Conservation (phyloP, 2,888 invertebrate species). For the Neoaliturus tenellus region DNA sequence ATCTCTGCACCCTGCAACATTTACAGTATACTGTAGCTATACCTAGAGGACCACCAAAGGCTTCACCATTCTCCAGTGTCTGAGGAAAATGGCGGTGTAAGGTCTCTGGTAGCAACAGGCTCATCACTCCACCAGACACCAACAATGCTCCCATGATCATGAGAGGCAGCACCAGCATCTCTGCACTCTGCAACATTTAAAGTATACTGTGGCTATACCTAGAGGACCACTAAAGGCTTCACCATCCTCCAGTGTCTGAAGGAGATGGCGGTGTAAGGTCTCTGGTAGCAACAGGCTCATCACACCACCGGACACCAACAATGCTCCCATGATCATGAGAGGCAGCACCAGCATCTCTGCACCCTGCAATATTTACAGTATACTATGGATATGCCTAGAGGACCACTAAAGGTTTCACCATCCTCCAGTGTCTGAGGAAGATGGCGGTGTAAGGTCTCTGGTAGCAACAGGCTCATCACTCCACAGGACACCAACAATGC, state of each 20-base stretch:
- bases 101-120: conserved; percentile 88
- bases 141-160: conserved; percentile 87
- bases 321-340: conserved; percentile 85
- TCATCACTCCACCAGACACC: conserved; percentile 84
- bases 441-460: conserved; percentile 87
- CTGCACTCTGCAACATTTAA: conserved; percentile 79
- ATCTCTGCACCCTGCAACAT: conserved; percentile 82
- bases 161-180: conserved; percentile 85
- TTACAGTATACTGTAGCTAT: no score
- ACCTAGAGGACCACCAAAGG: not conserved
- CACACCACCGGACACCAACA: conserved; percentile 85
- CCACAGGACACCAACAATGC: conserved; percentile 84
- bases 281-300: conserved; percentile 87
- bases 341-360: conserved; percentile 86
- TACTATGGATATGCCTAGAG: conserved; percentile 68
- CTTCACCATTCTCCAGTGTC: conserved; percentile 83
- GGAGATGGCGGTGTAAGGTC: conserved; percentile 85
- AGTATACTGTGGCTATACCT: no score
- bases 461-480: conserved; percentile 83
- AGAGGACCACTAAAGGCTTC: conserved; percentile 61
- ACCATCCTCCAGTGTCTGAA: conserved; percentile 87
- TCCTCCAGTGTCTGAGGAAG: conserved; percentile 88
- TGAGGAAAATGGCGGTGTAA: conserved; percentile 86
- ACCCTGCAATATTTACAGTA: conserved; percentile 75
- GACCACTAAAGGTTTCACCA: conserved; percentile 73